phyloP scores from a whole-genome alignment of 2,888 invertebrate genomes.

The Tipula vernalis region DNA sequence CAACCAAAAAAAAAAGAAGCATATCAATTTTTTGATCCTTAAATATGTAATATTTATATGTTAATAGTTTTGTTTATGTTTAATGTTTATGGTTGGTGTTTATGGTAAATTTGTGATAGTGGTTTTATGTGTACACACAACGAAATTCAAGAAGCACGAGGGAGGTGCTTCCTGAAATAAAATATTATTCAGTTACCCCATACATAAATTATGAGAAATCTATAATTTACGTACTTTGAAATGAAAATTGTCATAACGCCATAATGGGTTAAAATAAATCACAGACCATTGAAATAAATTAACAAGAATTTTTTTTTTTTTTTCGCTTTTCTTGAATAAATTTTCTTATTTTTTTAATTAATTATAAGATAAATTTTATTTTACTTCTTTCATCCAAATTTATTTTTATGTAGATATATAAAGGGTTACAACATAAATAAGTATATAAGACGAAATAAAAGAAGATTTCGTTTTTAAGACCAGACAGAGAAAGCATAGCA shows the following conservation, averaged over 20 bases:
- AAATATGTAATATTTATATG: background rate
- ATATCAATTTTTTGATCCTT: background rate
- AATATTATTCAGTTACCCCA: background rate
- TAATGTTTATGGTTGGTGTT: background rate
- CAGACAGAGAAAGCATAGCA: background rate
- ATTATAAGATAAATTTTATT: conserved; percentile 4
- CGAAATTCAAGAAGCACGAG: background rate
- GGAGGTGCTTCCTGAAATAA: background rate
- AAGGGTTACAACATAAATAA: conserved; percentile 4
- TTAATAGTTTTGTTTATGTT: background rate
- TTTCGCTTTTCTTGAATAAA: background rate
- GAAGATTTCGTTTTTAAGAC: background rate
- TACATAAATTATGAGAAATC: background rate
- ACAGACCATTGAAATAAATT: background rate
- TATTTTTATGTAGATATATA: background rate
- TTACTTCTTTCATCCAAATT: conserved; percentile 4
- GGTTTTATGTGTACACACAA: background rate
- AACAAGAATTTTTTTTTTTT: background rate
- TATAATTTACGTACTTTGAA: background rate
- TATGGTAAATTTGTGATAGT: background rate
- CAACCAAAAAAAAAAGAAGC: background rate
- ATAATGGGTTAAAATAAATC: background rate
- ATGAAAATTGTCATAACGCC: background rate
- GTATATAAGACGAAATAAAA: background rate
- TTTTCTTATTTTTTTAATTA: conserved; percentile 4